Evolutionary conservation across 2,888 invertebrate species (phyloP).

Genomic region (Erebia epiphron): DNA sequence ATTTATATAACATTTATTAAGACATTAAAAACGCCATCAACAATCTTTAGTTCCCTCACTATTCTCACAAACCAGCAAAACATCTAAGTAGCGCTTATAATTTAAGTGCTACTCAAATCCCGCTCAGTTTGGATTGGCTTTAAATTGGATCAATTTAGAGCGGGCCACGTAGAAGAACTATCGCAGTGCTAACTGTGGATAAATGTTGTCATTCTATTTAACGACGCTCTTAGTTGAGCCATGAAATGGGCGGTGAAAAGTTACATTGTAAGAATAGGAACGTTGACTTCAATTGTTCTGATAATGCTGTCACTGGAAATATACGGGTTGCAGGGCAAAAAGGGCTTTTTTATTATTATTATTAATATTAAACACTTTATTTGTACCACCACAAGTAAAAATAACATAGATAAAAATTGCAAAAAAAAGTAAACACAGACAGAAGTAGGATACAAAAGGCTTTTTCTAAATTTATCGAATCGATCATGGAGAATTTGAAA

Average conservation of each 20-base stretch:
- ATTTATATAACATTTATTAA: not conserved
- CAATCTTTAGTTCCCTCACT: too few relatives aligned
- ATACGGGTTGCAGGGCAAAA: too few relatives aligned
- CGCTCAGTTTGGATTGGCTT: constrained; percentile 29
- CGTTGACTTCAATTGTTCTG: not conserved
- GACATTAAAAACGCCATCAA: too few relatives aligned
- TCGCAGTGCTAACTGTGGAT: constrained; percentile 53
- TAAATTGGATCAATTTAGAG: constrained; percentile 40
- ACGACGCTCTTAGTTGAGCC: constrained; percentile 67
- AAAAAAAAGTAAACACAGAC: too few relatives aligned
- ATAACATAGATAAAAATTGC: too few relatives aligned
- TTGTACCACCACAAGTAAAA: too few relatives aligned
- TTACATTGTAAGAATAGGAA: not conserved
- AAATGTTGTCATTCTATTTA: constrained; percentile 70
- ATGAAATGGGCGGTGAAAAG: constrained; percentile 33
- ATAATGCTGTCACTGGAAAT: not conserved
- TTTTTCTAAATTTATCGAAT: too few relatives aligned
- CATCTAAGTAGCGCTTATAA: not conserved
- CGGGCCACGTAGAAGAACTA: constrained; percentile 39
- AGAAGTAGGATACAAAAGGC: too few relatives aligned
- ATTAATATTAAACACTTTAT: too few relatives aligned
- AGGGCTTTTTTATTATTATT: too few relatives aligned
- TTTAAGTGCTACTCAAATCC: constrained; percentile 5
- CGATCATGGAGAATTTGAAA: too few relatives aligned
- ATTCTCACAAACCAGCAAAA: too few relatives aligned